These are phyloP conservation scores for Solea solea DNA, from an alignment of 2,113 vertebrate species.

Conservation along the genomic window DNA sequence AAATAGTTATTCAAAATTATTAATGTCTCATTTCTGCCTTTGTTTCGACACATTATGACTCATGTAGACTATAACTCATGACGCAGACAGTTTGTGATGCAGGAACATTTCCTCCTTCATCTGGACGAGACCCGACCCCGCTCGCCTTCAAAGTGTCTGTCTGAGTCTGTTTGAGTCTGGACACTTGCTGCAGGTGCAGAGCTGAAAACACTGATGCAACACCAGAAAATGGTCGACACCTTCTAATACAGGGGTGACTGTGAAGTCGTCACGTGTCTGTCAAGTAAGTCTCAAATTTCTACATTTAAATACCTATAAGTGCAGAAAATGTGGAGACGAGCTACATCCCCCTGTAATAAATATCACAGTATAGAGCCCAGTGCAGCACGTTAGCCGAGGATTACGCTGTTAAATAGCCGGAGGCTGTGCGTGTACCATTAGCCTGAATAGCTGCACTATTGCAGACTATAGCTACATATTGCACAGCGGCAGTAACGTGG, in stretches of 20 bases:
- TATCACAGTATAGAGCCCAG: slow-evolving; percentile 41
- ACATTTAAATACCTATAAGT: slow-evolving; percentile 56
- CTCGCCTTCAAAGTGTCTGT: slow-evolving; percentile 69
- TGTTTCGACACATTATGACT: too few species aligned
- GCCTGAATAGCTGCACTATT: slow-evolving; percentile 57
- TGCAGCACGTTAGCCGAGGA: slow-evolving; percentile 64
- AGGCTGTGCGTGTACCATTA: slow-evolving; percentile 54
- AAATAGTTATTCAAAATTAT: too few species aligned
- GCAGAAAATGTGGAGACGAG: slow-evolving; percentile 64
- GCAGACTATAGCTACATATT: slow-evolving; percentile 41
- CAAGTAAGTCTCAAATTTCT: slow-evolving; percentile 55
- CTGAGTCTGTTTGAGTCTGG: slow-evolving; percentile 44
- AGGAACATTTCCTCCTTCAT: slow-evolving; percentile 39
- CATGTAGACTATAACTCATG: too few species aligned
- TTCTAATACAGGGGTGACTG: slow-evolving; percentile 9
- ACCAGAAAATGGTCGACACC: slow-evolving; percentile 53
- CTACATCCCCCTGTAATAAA: slow-evolving; percentile 54
- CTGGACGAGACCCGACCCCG: slow-evolving; percentile 34
- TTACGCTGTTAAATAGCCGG: slow-evolving; percentile 58
- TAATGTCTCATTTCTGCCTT: too few species aligned
- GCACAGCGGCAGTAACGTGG: slow-evolving; percentile 43
- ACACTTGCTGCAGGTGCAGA: slow-evolving; percentile 65
- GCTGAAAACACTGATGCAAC: slow-evolving; percentile 73
- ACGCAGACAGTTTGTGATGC: too few species aligned
- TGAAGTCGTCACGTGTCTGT: slow-evolving; percentile 35